Evolutionary conservation across 1,140 invertebrate genomes (phyloP), one percentile per base, ranked within the genome.

Genomic region (Nixonia krombeini): DNA sequence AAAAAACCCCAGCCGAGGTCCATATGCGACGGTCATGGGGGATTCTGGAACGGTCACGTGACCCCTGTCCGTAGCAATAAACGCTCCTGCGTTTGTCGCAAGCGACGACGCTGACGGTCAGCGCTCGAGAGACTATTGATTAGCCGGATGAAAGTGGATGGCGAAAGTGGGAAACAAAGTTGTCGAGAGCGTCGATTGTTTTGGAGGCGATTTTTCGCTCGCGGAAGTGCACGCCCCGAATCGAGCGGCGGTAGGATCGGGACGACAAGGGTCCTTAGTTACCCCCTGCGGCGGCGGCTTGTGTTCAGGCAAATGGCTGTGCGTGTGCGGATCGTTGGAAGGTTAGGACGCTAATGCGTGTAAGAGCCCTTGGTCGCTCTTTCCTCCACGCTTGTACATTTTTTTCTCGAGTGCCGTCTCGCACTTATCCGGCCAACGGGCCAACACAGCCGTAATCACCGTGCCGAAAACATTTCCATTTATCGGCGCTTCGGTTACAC

Each of bases 211-310:
- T 16, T 44, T 44, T 44, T 44, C 21, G 6, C 9, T 25, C 41
- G 41, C 25, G 17, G 13, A 44, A 44, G n/a, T 44, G 23, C 8
- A 28, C 41, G 41, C 41, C 18, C 21, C 17, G 21, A 25, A 26
- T 5, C 16, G 35, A 12, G 35, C 35, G 35, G 16, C 18, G 5
- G n/a, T n/a, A 28, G 41, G 41, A 21, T 44, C 7, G 41, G 26
- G 41, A 21, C 26, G 41, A 44, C 41, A 44, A 44, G 41, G 41
- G 41, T 44, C 41, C 41, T 44, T 44, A 44, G 41, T 44, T 44
- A 44, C 23, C 35, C 41, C 41, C 41, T 44, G 18, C 23, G 41
- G 41, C 21, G 41, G 21, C 41, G 17, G n/a, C n/a, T 15, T 8
- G 10, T 26, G 41, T 44, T 44, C 18, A 26, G 17, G 41, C 18